A percentile compares a stretch with the other conserved stretches of the same genome.
phyloP scores from a whole-genome alignment of 37 sponge, comb jelly and placozoan species.

The Lycopodina hypogea region DNA sequence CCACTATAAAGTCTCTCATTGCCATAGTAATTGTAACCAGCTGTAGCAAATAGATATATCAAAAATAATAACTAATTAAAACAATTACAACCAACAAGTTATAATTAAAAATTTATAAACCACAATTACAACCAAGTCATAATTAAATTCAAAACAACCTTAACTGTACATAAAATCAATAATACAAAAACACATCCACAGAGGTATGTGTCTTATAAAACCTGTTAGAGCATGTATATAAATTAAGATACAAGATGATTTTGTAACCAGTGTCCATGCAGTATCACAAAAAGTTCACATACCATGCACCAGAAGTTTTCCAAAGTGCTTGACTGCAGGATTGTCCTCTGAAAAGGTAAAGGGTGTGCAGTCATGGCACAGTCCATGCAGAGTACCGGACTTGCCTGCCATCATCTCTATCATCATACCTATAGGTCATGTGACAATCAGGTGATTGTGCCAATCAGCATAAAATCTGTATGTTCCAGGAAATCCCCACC shows the following conservation, averaged over 20 bases:
- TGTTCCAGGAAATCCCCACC: not conserved
- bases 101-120: not conserved
- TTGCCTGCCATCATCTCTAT: slow-evolving; percentile 99
- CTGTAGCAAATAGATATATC: slow-evolving; percentile 24
- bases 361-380: slow-evolving; percentile 90
- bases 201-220: too few species aligned
- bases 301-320: slow-evolving; percentile 81
- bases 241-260: too few species aligned
- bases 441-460: not conserved
- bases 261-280: too few species aligned
- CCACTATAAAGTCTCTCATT: slow-evolving; percentile 96
- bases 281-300: too few species aligned
- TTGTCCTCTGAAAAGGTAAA: slow-evolving; percentile 89
- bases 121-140: not conserved
- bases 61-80: not conserved
- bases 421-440: slow-evolving; percentile 82
- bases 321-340: slow-evolving; percentile 85
- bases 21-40: slow-evolving; percentile 97
- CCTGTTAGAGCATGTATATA: too few species aligned
- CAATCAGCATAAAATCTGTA: too few species aligned
- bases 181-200: too few species aligned
- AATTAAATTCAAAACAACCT: not conserved
- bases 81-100: not conserved
- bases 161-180: too few species aligned
- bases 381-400: slow-evolving; percentile 82